These are phyloP conservation scores for Diglossa cyanea DNA, from an alignment of 2,797 vertebrate genomes.

Conservation along the genomic window DNA sequence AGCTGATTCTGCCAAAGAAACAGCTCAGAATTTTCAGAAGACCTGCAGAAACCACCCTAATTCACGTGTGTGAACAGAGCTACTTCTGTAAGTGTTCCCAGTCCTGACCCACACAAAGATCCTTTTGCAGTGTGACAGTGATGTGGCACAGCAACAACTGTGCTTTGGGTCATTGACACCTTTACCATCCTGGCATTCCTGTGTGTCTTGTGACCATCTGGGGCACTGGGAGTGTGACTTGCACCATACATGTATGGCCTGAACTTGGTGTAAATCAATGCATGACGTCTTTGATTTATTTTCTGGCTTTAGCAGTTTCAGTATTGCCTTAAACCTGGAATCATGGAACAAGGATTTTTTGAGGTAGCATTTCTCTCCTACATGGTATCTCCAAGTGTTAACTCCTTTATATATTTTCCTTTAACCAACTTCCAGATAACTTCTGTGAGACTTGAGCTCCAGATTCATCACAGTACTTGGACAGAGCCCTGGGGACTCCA, in stretches of 20 bases:
- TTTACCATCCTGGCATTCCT: neutral
- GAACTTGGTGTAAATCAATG: neutral
- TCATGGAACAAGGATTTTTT: neutral
- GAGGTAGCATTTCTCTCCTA: neutral
- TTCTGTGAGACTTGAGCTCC: neutral
- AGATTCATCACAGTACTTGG: neutral
- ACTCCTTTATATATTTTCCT: neutral
- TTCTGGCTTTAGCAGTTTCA: neutral
- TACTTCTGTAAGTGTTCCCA: neutral
- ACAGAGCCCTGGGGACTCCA: neutral
- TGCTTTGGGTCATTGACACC: neutral
- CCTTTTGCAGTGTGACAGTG: accelerated
- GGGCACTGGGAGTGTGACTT: neutral
- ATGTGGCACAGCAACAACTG: neutral
- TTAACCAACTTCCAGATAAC: neutral
- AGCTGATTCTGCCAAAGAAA: neutral
- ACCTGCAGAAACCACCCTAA: neutral
- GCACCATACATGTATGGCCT: neutral
- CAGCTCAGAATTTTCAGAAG: neutral
- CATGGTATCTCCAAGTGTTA: neutral
- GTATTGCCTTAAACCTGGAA: neutral
- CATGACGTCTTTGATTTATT: neutral
- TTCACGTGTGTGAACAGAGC: neutral
- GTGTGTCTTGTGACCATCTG: neutral
- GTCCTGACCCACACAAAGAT: neutral